These are phyloP conservation scores for Orthosia cruda DNA, from an alignment of 2,888 invertebrate species.

Conservation along the genomic window DNA sequence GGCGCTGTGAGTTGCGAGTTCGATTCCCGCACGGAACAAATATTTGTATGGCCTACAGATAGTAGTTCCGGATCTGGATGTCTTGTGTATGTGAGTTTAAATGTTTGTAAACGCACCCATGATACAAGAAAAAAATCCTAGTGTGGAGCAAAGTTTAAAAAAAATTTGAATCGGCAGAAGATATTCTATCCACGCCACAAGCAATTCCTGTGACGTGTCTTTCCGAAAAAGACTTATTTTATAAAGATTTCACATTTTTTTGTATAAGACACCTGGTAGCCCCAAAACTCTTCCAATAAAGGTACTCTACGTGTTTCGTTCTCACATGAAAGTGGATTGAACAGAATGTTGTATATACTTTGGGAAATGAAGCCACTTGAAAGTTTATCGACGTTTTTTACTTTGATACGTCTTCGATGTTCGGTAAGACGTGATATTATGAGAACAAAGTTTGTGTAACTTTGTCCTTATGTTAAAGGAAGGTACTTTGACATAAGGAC, in stretches of 20 bases:
- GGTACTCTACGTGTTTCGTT: constrained; percentile 67
- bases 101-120: too few relatives aligned
- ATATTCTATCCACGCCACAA: constrained; percentile 5
- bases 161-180: not conserved
- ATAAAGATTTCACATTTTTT: constrained; percentile 56
- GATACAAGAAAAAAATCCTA: too few relatives aligned
- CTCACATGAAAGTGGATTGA: constrained; percentile 78
- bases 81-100: too few relatives aligned
- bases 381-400: constrained; percentile 76
- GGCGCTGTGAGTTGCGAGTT: too few relatives aligned
- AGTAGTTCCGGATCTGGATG: too few relatives aligned
- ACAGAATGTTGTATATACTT: constrained; percentile 82
- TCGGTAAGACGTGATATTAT: constrained; percentile 71
- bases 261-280: constrained; percentile 56
- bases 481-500: not conserved
- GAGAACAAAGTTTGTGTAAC: constrained; percentile 55
- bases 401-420: constrained; percentile 72
- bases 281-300: constrained; percentile 68
- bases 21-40: too few relatives aligned
- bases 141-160: too few relatives aligned
- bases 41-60: too few relatives aligned
- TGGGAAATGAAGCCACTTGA: constrained; percentile 81
- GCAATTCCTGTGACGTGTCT: not conserved
- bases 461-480: constrained; percentile 38
- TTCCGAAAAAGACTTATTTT: constrained; percentile 37